phyloP scores from a whole-genome alignment of 1,140 invertebrate genomes.

The Metopolophium dirhodum region DNA sequence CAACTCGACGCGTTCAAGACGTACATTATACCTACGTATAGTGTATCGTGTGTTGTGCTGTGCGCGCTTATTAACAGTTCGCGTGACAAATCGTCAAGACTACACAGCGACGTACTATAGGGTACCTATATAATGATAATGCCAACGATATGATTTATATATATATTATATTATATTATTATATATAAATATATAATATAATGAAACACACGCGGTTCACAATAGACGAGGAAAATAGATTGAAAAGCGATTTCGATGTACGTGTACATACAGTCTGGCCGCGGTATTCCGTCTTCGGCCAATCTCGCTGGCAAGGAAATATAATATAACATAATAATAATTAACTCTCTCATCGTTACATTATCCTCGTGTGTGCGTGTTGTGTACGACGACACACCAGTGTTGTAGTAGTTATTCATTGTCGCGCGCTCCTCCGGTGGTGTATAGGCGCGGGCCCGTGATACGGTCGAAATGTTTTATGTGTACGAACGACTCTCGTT shows the following conservation, averaged over 20 bases:
- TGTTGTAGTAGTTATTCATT: background rate
- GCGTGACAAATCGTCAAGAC: conserved; percentile 49
- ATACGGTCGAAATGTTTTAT: conserved; percentile 28
- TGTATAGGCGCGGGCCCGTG: background rate
- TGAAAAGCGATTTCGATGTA: conserved; percentile 13
- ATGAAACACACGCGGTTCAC: background rate
- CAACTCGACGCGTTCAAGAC: conserved; percentile 17
- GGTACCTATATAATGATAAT: background rate
- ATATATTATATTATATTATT: background rate
- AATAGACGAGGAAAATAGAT: conserved; percentile 10
- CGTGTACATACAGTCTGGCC: too few species aligned
- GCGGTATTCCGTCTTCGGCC: background rate
- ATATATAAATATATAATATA: background rate
- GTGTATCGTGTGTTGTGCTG: background rate
- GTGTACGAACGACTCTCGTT: background rate
- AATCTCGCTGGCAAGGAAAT: background rate
- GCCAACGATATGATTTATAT: background rate
- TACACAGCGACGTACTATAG: background rate
- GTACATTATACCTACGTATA: background rate
- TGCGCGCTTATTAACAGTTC: conserved; percentile 26
- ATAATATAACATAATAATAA: background rate
- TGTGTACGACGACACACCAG: background rate
- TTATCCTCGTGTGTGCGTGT: background rate
- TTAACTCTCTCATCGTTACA: background rate
- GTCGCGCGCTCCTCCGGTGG: background rate